Percentiles rank a stretch among this genome's conserved stretches.
Conservation (phyloP, 2,888 invertebrate species). For the Prionchulus punctatus region DNA sequence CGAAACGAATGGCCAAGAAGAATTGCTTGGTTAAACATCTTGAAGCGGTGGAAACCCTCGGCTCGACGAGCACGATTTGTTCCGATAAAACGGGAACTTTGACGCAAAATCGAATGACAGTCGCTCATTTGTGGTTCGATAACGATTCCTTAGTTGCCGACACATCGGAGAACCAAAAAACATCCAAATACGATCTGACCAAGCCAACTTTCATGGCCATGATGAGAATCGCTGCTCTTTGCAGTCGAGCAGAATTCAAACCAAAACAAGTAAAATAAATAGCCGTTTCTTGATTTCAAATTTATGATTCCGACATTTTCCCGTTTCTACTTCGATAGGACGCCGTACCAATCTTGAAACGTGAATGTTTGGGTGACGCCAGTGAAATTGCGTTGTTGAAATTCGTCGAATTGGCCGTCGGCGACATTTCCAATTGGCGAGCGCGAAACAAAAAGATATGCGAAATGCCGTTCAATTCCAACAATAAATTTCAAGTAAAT, state of each 20-base stretch:
- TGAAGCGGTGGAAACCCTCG: conserved; percentile 96
- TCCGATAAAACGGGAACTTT: conserved; percentile 98
- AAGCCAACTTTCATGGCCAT: conserved; percentile 59
- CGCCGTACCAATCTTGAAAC: conserved; percentile 26
- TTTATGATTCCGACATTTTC: neutral
- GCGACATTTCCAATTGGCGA: conserved; percentile 41
- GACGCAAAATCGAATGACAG: conserved; percentile 42
- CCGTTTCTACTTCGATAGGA: conserved; percentile 12
- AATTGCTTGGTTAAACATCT: conserved; percentile 97
- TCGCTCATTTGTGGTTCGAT: conserved; percentile 52
- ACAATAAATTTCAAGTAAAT: conserved; percentile 47
- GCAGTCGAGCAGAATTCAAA: conserved; percentile 97
- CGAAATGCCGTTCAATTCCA: conserved; percentile 50
- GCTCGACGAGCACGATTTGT: conserved; percentile 96
- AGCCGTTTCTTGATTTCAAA: neutral
- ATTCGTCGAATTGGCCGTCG: conserved; percentile 46
- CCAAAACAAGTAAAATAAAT: conserved; percentile 50
- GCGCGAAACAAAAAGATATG: conserved; percentile 43
- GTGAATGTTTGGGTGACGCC: conserved; percentile 67
- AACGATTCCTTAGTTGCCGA: conserved; percentile 96
- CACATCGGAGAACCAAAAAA: conserved; percentile 93
- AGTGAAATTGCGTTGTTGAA: conserved; percentile 76
- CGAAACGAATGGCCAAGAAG: conserved; percentile 88
- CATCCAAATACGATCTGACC: conserved; percentile 25
- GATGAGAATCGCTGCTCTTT: conserved; percentile 80